Evolutionary conservation across 2,888 invertebrate genomes (phyloP).

Genomic region (Drosophila fungiperda): DNA sequence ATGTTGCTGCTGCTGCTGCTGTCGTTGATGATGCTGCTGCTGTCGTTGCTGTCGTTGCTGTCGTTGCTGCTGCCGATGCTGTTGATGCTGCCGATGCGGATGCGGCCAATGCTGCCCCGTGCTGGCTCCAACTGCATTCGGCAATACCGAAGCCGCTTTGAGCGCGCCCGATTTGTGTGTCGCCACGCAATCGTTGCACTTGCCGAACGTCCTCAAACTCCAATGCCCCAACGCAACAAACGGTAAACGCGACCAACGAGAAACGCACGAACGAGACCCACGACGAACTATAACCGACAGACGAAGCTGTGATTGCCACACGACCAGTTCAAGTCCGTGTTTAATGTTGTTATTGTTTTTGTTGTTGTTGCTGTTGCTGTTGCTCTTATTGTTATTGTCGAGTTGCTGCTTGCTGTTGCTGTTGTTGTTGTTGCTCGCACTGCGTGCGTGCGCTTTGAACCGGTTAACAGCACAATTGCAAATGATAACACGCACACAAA

Average conservation of each 20-base stretch:
- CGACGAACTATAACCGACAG: constrained; percentile 29
- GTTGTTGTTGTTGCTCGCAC: constrained; percentile 29
- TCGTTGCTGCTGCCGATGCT: constrained; percentile 30
- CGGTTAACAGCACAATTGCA: constrained; percentile 81
- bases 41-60: constrained; percentile 34
- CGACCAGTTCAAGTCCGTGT: constrained; percentile 41
- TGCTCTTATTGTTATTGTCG: constrained; percentile 17
- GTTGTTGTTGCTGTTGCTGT: constrained; percentile 22
- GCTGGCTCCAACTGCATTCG: constrained; percentile 59
- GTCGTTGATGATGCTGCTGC: constrained; percentile 41
- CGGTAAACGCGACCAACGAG: constrained; percentile 46
- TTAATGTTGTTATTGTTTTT: constrained; percentile 17
- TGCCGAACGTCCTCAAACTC: constrained; percentile 43
- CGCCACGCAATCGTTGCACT: constrained; percentile 46
- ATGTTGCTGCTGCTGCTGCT: constrained; percentile 26
- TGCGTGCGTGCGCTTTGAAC: constrained; percentile 69
- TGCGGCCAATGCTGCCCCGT: constrained; percentile 53
- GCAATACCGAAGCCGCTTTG: constrained; percentile 54
- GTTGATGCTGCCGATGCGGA: constrained; percentile 33
- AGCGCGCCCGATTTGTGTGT: constrained; percentile 47
- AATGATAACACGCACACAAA: constrained; percentile 77
- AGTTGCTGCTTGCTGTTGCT: constrained; percentile 14
- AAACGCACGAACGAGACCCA: constrained; percentile 31
- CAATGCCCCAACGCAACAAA: constrained; percentile 2
- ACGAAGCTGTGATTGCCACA: constrained; percentile 45